Conservation (phyloP, 2,113 vertebrate genomes). For the Grallaria varia region DNA sequence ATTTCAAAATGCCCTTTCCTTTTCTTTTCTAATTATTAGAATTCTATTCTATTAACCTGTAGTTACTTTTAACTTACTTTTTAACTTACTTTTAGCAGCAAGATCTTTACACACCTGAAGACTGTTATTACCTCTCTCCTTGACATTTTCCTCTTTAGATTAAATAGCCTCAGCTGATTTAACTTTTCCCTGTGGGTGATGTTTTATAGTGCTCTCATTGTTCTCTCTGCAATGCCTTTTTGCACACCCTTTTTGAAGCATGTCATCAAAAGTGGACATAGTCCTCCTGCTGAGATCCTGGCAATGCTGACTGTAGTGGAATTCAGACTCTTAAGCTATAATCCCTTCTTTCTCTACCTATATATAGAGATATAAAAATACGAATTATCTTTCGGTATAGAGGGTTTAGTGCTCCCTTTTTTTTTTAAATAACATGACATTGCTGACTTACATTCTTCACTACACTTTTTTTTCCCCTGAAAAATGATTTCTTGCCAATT, state of each 20-base stretch:
- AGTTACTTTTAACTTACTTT: no score
- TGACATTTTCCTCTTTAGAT: conserved; percentile 29
- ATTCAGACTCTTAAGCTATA: background rate
- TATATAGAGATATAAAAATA: background rate
- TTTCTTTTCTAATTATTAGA: no score
- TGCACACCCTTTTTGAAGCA: background rate
- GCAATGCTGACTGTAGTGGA: background rate
- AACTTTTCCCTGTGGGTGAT: background rate
- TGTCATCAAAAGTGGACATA: background rate
- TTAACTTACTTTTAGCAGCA: conserved; percentile 17
- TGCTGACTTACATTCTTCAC: background rate
- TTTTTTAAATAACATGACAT: background rate
- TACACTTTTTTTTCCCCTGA: background rate
- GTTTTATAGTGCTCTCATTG: background rate
- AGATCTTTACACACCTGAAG: background rate
- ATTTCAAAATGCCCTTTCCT: no score
- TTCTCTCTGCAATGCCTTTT: background rate
- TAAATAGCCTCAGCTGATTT: conserved; percentile 21
- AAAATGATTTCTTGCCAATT: background rate
- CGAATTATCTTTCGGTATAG: background rate
- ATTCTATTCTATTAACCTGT: no score
- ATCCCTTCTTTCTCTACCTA: background rate
- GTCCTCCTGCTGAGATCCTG: background rate
- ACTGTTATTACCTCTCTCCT: background rate
- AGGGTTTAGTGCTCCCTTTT: background rate